Base-by-base conservation (phyloP, 2,888 invertebrate species). In the Anarsia innoxiella region DNA sequence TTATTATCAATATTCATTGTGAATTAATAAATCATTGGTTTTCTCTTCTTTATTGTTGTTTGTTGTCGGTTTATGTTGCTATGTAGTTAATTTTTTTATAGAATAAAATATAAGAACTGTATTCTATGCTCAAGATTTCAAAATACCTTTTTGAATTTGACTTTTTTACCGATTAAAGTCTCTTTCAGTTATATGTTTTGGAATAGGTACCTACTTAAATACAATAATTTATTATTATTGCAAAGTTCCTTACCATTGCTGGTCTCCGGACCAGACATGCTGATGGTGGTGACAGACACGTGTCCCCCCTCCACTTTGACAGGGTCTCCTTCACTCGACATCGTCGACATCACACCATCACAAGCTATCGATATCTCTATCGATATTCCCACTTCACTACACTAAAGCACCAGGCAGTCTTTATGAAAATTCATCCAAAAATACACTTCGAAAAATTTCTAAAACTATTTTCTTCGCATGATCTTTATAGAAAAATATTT, bases 261-360 rank as follows among this genome's bases (percentile, higher is more conserved):
- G 27, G 87, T 86, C 53, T 88, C 87, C 41, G 84, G 73, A 38
- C 88, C 87, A 29, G 87, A 85, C 71, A 91, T 89, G 67, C 93
- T 93, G 78, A 93, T 93, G 52, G 92, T 91, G 51, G 93, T 93
- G 61, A 93, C 93, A 42, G 93, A 93, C 40, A 93, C 90, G 85
- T 93, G 65, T 59, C 79, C 76, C 50, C 84, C 74, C 68, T 83
- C 86, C 55, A 80, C 75, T 63, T 79, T 80, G 47, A 84, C 77
- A 46, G 84, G 59, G 45, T 85, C 84, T 34, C 77, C 75, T 47
- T 84, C 86, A 52, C 68, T 77, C 57, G 75, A 68, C 69, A 82
- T 83, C 56, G 64, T 67, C 55, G 55, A 53, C 57, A 44, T 44
- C 51, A 53, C 59, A 56, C 50, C 49, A 56, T 56, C 58, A 54